These are phyloP conservation scores for Trematomus loennbergii DNA, from an alignment of 2,113 vertebrate genomes.

Conservation along the genomic window DNA sequence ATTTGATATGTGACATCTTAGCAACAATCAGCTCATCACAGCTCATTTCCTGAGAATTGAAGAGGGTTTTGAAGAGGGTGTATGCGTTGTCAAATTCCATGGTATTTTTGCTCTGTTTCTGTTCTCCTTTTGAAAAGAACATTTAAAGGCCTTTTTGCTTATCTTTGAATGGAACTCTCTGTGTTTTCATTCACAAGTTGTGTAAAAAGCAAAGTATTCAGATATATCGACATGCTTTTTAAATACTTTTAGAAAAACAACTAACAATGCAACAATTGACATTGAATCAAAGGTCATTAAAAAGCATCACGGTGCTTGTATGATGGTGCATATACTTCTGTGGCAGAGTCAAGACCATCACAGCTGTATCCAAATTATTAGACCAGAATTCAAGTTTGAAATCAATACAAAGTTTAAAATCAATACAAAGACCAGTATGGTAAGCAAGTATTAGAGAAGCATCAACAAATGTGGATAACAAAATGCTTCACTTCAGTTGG, in stretches of 20 bases:
- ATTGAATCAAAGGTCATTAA: background rate
- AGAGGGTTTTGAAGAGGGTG: background rate
- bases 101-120: too few relatives aligned
- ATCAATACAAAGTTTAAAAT: too few relatives aligned
- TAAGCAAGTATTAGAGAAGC: background rate
- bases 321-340: background rate
- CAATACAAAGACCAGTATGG: background rate
- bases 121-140: background rate
- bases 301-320: background rate
- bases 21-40: background rate
- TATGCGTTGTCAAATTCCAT: background rate
- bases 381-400: background rate
- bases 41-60: slow-evolving; percentile 6
- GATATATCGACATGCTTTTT: background rate
- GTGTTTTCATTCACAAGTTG: background rate
- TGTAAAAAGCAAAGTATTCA: background rate
- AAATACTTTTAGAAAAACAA: background rate
- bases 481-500: background rate
- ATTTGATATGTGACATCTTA: background rate
- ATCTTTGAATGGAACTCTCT: background rate
- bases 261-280: background rate
- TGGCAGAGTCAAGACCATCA: background rate
- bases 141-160: background rate
- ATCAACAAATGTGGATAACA: background rate
- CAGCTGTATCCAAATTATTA: background rate